Base-by-base conservation (phyloP, 1,140 invertebrate species). In the Cataglyphis hispanica region DNA sequence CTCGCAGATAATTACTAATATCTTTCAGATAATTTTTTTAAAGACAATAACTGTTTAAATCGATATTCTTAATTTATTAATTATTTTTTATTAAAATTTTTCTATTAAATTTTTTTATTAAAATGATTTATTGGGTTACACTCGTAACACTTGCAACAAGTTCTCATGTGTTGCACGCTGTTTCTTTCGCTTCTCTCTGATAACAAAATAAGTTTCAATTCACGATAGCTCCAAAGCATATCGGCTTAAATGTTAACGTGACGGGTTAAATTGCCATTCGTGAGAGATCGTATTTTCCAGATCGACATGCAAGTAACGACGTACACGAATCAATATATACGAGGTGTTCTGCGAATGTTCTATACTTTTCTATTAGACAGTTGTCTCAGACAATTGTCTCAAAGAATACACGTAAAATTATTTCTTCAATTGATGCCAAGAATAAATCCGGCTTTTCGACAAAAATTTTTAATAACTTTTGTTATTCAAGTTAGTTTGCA, bases 191-290 rank as follows among this genome's bases (percentile, higher is more conserved):
- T 4, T 67, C 22, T 66, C 34, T 64, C 19, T 16, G 4, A 19
- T 0, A 19, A 22, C n/a, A 11, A 61, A 31, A 34, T 53, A 60
- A 83, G 11, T 83, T 83, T 83, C 67, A 83, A 83, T 74, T 83
- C 56, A 34, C 53, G n/a, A 58, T 19, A 60, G 34, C 66, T 83
- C 6, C 13, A 22, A 83, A 74, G 67, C 53, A 83, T 60, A 74
- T 74, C 50, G 50, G 16, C 25, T 74, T 83, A 83, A 72, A 83
- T 83, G 37, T 72, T 72, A 25, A 81, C 53, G 67, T 83, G 43
- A 77, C 60, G 7, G 46, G 56, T 56, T 43, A 86, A 91, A 91
- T 91, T 91, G 61, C 85, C 4, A 64, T 90, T 89, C 87, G 85
- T 90, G 85, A 81, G 77, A 50, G 63, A 37, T 83, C 53, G 53